phyloP scores from a whole-genome alignment of 2,797 vertebrate genomes.

The Notolepis coatsorum region DNA sequence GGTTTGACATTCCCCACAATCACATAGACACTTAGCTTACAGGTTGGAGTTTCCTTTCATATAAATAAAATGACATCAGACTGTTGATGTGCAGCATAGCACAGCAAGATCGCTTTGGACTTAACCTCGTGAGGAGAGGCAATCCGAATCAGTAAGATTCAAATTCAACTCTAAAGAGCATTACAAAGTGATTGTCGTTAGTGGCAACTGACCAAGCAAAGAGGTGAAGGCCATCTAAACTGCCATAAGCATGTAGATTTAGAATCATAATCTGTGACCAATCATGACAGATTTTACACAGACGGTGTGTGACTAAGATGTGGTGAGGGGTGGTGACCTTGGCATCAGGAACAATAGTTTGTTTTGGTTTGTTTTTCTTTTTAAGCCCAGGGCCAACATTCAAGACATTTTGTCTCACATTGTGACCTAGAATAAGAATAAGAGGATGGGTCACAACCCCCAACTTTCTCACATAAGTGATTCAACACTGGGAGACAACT shows the following conservation, averaged over 20 bases:
- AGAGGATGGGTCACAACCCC: too few relatives aligned
- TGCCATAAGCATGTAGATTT: neutral
- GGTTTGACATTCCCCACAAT: slow-evolving; percentile 2
- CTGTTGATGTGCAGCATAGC: slow-evolving; percentile 1
- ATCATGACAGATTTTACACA: neutral
- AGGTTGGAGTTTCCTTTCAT: neutral
- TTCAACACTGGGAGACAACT: too few relatives aligned
- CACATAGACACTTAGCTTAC: neutral
- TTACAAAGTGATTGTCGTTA: neutral
- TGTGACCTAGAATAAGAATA: too few relatives aligned
- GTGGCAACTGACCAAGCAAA: neutral
- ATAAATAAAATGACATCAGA: neutral
- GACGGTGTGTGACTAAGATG: neutral
- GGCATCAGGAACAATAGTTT: neutral
- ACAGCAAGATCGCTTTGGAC: slow-evolving; percentile 2
- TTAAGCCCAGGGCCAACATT: too few relatives aligned
- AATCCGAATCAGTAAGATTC: neutral
- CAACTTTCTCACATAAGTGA: too few relatives aligned
- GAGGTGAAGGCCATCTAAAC: neutral
- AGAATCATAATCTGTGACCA: neutral
- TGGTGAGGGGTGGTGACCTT: neutral
- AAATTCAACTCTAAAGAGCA: neutral
- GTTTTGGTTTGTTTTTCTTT: too few relatives aligned
- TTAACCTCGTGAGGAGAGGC: neutral
- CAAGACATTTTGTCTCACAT: too few relatives aligned